Evolutionary conservation across 1,140 invertebrate species (phyloP).

Genomic region (Philotrypesis tridentata): DNA sequence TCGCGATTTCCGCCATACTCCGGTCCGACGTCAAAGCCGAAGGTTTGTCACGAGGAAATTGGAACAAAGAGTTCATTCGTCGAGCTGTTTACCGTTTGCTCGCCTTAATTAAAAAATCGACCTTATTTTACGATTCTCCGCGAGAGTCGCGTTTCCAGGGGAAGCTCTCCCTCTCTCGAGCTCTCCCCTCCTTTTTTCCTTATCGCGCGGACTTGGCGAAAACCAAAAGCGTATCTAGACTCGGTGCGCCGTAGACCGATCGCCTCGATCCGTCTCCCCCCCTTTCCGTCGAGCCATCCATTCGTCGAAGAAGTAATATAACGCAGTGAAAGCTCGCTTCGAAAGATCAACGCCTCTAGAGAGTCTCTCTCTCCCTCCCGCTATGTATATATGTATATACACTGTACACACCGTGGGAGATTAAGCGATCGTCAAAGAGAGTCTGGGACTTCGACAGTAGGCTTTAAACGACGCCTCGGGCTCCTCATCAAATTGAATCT

Average conservation of each 20-base stretch:
- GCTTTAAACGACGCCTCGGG: too few species aligned
- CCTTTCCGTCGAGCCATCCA: not conserved
- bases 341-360: not conserved
- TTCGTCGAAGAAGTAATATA: not conserved
- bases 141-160: not conserved
- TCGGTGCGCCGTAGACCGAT: not conserved
- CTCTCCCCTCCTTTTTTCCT: not conserved
- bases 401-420: not conserved
- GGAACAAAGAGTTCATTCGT: not conserved
- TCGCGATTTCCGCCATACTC: not conserved
- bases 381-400: too few species aligned
- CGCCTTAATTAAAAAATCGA: not conserved
- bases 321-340: not conserved
- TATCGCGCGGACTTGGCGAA: not conserved
- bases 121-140: not conserved
- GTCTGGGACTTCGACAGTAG: too few species aligned
- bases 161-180: not conserved
- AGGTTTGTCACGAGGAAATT: not conserved
- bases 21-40: not conserved
- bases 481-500: not conserved
- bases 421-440: not conserved
- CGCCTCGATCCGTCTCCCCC: not conserved
- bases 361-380: too few species aligned
- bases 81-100: not conserved
- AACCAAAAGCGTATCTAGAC: not conserved